A percentile compares a stretch with the other conserved stretches of the same genome.
These are phyloP conservation scores for Ceratotherium simum DNA, from an alignment of 2,113 vertebrate species.

Conservation along the genomic window DNA sequence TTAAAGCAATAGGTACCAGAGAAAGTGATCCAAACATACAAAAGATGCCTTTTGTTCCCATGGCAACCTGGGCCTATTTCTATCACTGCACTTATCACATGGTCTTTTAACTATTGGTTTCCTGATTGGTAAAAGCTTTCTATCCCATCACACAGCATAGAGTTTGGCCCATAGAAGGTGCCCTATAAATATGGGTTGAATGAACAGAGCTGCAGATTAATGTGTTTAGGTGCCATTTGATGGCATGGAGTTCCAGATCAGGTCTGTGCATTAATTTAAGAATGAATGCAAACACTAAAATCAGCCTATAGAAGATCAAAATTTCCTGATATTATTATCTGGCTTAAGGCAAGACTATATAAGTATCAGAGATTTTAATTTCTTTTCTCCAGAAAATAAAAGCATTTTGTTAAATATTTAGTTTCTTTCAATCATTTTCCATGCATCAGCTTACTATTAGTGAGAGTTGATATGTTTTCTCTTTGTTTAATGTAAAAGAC, in stretches of 20 bases:
- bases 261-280: not conserved
- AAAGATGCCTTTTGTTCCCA: constrained; percentile 67
- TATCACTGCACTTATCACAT: constrained; percentile 49
- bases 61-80: constrained; percentile 63
- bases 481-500: constrained; percentile 13
- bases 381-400: constrained; percentile 40
- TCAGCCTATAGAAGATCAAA: constrained; percentile 46
- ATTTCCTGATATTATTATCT: not conserved
- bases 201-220: not conserved
- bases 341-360: not conserved
- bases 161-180: not conserved
- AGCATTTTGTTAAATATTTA: constrained; percentile 46
- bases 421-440: constrained; percentile 42
- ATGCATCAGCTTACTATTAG: not conserved
- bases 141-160: not conserved
- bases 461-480: constrained; percentile 7
- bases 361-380: constrained; percentile 36
- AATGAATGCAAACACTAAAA: constrained; percentile 32
- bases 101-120: constrained; percentile 55
- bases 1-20: constrained; percentile 57
- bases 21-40: constrained; percentile 61
- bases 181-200: constrained; percentile 25
- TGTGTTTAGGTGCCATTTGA: constrained; percentile 25
- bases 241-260: not conserved
- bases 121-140: constrained; percentile 29